Conservation (phyloP, 2,888 invertebrate species). For the Pachycephus smyrnensis region DNA sequence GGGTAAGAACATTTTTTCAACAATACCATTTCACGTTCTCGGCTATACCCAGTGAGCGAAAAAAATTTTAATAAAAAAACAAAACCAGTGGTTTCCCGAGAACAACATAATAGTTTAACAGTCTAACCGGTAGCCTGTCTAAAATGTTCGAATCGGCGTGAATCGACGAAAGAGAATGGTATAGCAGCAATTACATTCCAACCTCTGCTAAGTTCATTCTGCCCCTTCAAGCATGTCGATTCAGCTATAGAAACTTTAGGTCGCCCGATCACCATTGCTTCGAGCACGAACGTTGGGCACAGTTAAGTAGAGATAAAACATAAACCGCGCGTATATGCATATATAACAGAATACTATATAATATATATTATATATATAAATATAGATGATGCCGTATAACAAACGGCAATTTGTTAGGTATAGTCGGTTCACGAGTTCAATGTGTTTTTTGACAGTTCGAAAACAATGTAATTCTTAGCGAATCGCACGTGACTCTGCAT, state of each 20-base stretch:
- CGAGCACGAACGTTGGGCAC: constrained; percentile 3
- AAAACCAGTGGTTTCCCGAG: too few relatives aligned
- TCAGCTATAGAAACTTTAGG: constrained; percentile 38
- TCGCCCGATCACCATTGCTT: constrained; percentile 36
- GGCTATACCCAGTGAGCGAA: too few relatives aligned
- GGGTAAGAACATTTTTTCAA: neutral
- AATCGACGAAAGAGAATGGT: constrained; percentile 5
- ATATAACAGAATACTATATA: neutral
- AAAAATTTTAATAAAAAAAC: too few relatives aligned
- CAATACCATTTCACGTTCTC: too few relatives aligned
- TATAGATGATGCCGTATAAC: neutral
- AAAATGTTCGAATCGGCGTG: neutral
- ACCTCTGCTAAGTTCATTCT: constrained; percentile 31
- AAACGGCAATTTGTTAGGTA: neutral
- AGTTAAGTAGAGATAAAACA: neutral
- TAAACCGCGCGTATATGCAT: neutral
- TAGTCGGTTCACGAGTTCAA: neutral
- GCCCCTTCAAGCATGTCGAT: constrained; percentile 44
- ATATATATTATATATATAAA: neutral
- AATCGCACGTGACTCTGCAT: too few relatives aligned
- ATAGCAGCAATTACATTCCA: constrained; percentile 3
- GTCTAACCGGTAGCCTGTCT: neutral
- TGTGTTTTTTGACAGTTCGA: too few relatives aligned
- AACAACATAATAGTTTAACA: neutral
- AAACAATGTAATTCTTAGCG: too few relatives aligned